A percentile compares a stretch with the other conserved stretches of the same genome.
Evolutionary conservation across 2,888 invertebrate genomes (phyloP).

Genomic region (Rhabditoides inermis): DNA sequence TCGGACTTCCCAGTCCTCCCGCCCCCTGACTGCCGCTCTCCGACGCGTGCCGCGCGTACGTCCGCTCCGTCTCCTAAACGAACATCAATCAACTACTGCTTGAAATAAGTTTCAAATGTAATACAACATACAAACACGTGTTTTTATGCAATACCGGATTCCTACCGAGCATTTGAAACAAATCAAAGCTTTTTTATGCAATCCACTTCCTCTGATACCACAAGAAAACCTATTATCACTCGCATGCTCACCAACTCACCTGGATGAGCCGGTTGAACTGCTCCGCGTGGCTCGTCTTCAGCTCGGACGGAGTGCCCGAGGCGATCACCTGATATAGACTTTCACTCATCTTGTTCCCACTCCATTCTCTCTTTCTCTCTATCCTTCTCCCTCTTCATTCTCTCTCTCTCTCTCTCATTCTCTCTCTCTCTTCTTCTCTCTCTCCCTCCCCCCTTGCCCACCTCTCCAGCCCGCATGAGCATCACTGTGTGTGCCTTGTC

Average conservation of each 20-base stretch:
- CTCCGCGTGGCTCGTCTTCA: constrained; percentile 22
- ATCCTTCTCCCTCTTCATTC: too few relatives aligned
- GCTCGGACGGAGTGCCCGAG: constrained; percentile 51
- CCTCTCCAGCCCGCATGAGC: constrained; percentile 54
- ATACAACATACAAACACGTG: not conserved
- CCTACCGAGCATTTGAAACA: too few relatives aligned
- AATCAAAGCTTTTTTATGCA: too few relatives aligned
- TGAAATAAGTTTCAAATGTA: not conserved
- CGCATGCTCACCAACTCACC: not conserved
- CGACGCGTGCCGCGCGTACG: constrained; percentile 9
- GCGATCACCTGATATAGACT: constrained; percentile 19
- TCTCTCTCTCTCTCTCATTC: too few relatives aligned
- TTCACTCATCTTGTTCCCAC: too few relatives aligned
- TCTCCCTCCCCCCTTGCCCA: constrained; percentile 12
- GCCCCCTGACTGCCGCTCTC: not conserved
- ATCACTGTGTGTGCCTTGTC: constrained; percentile 54
- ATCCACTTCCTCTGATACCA: too few relatives aligned
- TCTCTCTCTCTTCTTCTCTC: too few relatives aligned
- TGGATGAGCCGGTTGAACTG: constrained; percentile 12
- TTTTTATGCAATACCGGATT: too few relatives aligned
- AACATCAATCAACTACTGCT: constrained; percentile 39
- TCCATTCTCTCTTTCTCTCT: too few relatives aligned
- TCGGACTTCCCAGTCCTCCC: too few relatives aligned
- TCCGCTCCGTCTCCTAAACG: constrained; percentile 41
- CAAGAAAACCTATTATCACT: not conserved